Evolutionary conservation across 2,113 vertebrate genomes (phyloP).

Genomic region (Plecturocebus donacophilus): DNA sequence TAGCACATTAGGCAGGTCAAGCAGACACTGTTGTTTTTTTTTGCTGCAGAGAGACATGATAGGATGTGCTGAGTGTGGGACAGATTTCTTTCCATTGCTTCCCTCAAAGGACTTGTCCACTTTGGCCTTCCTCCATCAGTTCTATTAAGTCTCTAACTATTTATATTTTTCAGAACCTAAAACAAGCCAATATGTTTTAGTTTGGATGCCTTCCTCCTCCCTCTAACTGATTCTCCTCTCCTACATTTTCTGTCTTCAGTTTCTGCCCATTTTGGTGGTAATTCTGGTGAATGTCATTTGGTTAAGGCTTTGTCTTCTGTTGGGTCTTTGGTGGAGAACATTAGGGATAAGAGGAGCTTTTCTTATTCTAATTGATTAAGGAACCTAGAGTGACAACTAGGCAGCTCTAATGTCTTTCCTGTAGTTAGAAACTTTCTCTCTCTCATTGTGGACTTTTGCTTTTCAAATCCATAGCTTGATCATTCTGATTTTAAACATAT

Average conservation of each 20-base stretch:
- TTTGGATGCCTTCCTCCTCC: background rate
- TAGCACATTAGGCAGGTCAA: background rate
- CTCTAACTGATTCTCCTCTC: background rate
- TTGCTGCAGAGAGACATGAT: background rate
- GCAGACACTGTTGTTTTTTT: background rate
- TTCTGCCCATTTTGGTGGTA: background rate
- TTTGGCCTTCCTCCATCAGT: background rate
- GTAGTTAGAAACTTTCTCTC: background rate
- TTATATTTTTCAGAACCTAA: background rate
- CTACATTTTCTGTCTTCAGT: background rate
- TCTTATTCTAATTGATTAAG: background rate
- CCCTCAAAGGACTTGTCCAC: background rate
- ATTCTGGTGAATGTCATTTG: background rate
- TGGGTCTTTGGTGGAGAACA: background rate
- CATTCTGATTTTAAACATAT: background rate
- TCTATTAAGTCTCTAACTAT: background rate
- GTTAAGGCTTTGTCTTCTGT: background rate
- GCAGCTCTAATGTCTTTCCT: background rate
- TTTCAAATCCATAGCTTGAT: background rate
- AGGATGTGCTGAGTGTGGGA: background rate
- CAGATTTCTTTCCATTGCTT: background rate
- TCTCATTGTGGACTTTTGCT: background rate
- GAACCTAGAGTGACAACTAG: background rate
- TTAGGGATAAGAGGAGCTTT: background rate
- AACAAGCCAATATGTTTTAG: background rate